Conservation (phyloP, 92 coral and sea anemone species). For the Epizoanthus scotinus region DNA sequence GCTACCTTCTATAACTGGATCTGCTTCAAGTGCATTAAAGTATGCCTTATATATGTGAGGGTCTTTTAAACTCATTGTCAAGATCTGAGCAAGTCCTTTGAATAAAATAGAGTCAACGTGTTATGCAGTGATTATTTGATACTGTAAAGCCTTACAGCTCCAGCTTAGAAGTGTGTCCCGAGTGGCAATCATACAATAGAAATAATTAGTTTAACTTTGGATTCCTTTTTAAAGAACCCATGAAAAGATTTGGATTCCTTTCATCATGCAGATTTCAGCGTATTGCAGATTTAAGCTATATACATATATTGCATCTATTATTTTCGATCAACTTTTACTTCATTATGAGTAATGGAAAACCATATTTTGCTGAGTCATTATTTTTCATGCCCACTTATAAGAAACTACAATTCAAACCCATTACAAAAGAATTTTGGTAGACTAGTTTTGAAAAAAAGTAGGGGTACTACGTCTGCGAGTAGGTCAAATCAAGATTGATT, state of each 20-base stretch:
- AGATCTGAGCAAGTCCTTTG: background rate
- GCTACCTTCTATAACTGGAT: background rate
- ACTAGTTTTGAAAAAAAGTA: too few species aligned
- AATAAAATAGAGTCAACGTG: background rate
- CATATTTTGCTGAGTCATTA: too few species aligned
- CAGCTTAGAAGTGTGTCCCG: constrained; percentile 26
- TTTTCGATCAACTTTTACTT: background rate
- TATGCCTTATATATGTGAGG: background rate
- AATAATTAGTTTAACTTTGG: background rate
- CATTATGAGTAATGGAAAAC: too few species aligned
- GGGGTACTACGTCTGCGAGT: too few species aligned
- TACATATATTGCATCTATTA: background rate
- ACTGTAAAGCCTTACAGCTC: background rate
- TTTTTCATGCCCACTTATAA: too few species aligned
- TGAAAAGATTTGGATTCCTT: background rate
- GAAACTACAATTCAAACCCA: too few species aligned
- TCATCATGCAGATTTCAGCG: background rate
- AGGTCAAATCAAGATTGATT: too few species aligned
- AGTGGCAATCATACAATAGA: constrained; percentile 14
- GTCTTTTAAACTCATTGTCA: background rate
- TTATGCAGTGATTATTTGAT: constrained; percentile 14
- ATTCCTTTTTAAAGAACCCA: background rate
- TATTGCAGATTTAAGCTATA: background rate
- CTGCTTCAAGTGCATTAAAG: background rate
- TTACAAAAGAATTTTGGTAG: too few species aligned